phyloP scores from a whole-genome alignment of 2,797 vertebrate genomes.

The Silurus aristotelis region DNA sequence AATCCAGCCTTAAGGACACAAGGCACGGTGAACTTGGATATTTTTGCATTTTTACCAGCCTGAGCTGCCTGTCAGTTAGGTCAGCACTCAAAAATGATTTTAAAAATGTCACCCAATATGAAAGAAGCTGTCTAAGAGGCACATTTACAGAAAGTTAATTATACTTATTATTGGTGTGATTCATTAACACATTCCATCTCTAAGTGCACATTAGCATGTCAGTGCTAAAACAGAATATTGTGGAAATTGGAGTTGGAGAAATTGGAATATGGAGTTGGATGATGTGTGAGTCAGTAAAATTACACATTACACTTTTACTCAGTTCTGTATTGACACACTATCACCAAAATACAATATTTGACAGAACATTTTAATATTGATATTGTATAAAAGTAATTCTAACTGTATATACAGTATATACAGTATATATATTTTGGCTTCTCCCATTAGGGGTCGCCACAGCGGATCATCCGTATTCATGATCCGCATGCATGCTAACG shows the following conservation, averaged over 20 bases:
- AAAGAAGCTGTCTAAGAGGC: slow-evolving; percentile 25
- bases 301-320: neutral
- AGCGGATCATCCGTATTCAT: too few species aligned
- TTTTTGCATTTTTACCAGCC: slow-evolving; percentile 47
- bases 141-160: slow-evolving; percentile 45
- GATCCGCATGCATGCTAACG: too few species aligned
- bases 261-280: neutral
- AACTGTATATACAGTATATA: too few species aligned
- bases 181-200: slow-evolving; percentile 31
- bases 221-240: slow-evolving; percentile 40
- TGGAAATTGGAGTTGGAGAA: neutral
- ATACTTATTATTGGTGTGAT: slow-evolving; percentile 28
- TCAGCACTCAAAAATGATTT: slow-evolving; percentile 49
- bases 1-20: slow-evolving; percentile 47
- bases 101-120: slow-evolving; percentile 26
- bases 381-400: too few species aligned
- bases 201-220: slow-evolving; percentile 38
- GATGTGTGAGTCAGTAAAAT: slow-evolving; percentile 1
- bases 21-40: slow-evolving; percentile 57
- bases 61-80: slow-evolving; percentile 26
- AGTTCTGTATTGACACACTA: neutral
- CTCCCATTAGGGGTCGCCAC: too few species aligned
- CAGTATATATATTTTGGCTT: too few species aligned
- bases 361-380: neutral
- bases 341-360: neutral